These are phyloP conservation scores for Prionailurus bengalensis DNA, from an alignment of 2,113 vertebrate genomes.

Conservation along the genomic window DNA sequence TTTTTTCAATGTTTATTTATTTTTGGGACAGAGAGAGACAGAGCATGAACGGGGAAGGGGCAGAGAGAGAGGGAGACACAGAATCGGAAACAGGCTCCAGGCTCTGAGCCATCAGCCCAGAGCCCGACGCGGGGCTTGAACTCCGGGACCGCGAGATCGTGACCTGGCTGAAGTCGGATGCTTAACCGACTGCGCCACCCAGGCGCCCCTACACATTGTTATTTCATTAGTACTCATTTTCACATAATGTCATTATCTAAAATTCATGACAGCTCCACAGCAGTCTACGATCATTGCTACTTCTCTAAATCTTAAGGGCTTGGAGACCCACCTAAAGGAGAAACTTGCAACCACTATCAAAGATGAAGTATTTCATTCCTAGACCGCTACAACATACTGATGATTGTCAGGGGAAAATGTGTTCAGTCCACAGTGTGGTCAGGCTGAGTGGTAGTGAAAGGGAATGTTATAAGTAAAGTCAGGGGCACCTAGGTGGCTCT, in stretches of 20 bases:
- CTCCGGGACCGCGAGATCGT: too few species aligned
- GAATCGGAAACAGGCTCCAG: too few species aligned
- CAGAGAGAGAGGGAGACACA: too few species aligned
- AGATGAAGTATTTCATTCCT: neutral
- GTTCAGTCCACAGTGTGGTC: neutral
- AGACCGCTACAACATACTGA: neutral
- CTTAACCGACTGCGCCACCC: too few species aligned
- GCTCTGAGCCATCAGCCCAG: too few species aligned
- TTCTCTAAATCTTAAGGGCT: neutral
- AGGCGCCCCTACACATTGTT: neutral
- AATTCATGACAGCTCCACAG: neutral
- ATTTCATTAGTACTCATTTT: neutral
- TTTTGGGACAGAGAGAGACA: too few species aligned
- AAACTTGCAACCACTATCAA: neutral
- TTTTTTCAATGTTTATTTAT: too few species aligned
- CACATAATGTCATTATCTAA: slow-evolving; percentile 19
- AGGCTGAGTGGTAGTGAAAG: neutral
- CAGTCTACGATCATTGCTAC: neutral
- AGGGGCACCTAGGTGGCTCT: too few species aligned
- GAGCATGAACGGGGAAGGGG: too few species aligned
- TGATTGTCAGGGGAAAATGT: neutral
- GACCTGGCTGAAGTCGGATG: too few species aligned
- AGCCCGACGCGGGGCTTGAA: too few species aligned
- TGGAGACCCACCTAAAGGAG: neutral
- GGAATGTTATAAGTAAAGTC: neutral